Percentiles rank a stretch among this genome's conserved stretches.
These are phyloP conservation scores for Drosophila subquinaria DNA, from an alignment of 2,888 invertebrate genomes.

Conservation along the genomic window DNA sequence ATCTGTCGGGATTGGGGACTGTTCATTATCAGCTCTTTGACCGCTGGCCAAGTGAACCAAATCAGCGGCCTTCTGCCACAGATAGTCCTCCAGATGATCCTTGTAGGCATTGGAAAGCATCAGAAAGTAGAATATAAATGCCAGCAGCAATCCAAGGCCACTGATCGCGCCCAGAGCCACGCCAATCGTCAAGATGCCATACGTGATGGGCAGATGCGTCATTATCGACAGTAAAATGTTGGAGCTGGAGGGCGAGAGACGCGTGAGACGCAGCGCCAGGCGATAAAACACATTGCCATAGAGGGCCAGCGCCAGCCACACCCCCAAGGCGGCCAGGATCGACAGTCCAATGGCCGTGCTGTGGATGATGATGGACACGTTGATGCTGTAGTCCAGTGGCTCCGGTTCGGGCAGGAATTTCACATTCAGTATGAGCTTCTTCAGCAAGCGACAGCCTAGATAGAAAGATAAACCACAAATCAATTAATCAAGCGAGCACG, in stretches of 20 bases:
- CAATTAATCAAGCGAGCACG: background rate
- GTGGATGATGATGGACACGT: conserved; percentile 74
- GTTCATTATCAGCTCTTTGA: background rate
- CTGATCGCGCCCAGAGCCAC: conserved; percentile 90
- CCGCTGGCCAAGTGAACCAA: conserved; percentile 45
- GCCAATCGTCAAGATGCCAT: conserved; percentile 88
- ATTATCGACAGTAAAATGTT: conserved; percentile 88
- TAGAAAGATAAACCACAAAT: background rate
- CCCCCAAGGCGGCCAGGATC: conserved; percentile 53
- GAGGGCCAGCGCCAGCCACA: conserved; percentile 69
- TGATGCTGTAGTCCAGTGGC: conserved; percentile 67
- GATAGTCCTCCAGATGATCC: conserved; percentile 88
- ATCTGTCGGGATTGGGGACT: background rate
- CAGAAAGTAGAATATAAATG: conserved; percentile 89
- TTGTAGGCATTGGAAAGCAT: conserved; percentile 90
- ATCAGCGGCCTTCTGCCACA: conserved; percentile 85
- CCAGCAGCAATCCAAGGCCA: conserved; percentile 89
- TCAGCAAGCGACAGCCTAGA: conserved; percentile 76
- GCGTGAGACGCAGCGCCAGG: conserved; percentile 71
- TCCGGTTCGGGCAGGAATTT: conserved; percentile 64
- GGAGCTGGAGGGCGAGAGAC: conserved; percentile 61
- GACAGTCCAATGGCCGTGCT: conserved; percentile 75
- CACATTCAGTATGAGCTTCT: conserved; percentile 65
- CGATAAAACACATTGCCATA: conserved; percentile 72
- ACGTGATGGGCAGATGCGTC: conserved; percentile 89